These are phyloP conservation scores for Thaumetopoea pityocampa DNA, from an alignment of 1,140 invertebrate genomes.

Conservation along the genomic window DNA sequence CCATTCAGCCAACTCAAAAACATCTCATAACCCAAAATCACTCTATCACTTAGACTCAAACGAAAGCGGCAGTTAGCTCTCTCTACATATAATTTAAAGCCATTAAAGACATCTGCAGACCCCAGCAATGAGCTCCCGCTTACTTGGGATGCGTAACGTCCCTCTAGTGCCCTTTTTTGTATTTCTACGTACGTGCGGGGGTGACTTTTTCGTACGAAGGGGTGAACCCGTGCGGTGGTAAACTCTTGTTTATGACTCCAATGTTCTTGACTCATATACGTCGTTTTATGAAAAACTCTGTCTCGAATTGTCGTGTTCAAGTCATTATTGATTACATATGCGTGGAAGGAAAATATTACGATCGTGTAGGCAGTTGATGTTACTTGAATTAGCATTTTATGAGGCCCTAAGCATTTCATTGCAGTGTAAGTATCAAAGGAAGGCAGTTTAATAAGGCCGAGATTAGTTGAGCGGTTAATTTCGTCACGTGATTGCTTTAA, in stretches of 20 bases:
- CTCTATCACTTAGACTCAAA: constrained; percentile 49
- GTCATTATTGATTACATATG: constrained; percentile 47
- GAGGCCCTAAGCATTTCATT: constrained; percentile 16
- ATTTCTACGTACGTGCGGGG: constrained; percentile 61
- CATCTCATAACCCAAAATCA: constrained; percentile 5
- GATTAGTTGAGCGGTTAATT: constrained; percentile 17
- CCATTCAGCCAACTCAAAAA: too few relatives aligned
- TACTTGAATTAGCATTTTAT: constrained; percentile 29
- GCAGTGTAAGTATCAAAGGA: constrained; percentile 11
- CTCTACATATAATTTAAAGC: constrained; percentile 73
- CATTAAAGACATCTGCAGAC: constrained; percentile 74
- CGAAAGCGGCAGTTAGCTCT: constrained; percentile 60
- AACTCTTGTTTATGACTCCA: constrained; percentile 59
- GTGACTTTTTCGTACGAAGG: constrained; percentile 71
- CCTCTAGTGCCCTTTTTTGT: constrained; percentile 68
- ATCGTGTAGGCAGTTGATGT: constrained; percentile 16
- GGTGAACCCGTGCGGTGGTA: constrained; percentile 67
- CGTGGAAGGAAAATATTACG: constrained; percentile 20
- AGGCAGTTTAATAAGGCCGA: constrained; percentile 18
- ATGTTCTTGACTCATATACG: constrained; percentile 73
- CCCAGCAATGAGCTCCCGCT: constrained; percentile 64
- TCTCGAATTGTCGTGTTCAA: constrained; percentile 51
- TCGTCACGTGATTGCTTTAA: constrained; percentile 14
- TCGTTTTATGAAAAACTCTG: constrained; percentile 68
- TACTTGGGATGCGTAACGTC: constrained; percentile 70